Evolutionary conservation across 2,113 vertebrate genomes (phyloP).

Genomic region (Sinocyclocheilus rhinocerous): DNA sequence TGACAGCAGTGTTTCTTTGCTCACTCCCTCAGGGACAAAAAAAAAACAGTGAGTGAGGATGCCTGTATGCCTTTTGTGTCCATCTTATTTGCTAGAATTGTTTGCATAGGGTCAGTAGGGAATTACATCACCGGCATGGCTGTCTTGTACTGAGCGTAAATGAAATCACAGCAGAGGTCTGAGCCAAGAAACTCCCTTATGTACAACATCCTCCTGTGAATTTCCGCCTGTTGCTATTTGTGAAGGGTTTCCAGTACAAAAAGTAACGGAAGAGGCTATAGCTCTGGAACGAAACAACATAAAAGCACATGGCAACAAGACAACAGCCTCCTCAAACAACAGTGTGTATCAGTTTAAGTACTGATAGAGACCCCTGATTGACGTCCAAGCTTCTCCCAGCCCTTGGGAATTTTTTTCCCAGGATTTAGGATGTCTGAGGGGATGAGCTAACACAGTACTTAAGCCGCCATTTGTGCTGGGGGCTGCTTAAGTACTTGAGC

Average conservation of each 20-base stretch:
- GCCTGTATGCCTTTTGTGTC: neutral
- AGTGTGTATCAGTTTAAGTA: neutral
- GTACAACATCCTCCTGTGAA: conserved; percentile 55
- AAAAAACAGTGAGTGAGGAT: neutral
- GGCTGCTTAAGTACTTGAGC: neutral
- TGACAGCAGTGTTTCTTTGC: neutral
- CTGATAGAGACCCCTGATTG: neutral
- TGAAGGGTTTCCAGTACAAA: conserved; percentile 47
- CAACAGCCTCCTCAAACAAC: conserved; percentile 65
- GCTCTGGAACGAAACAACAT: neutral
- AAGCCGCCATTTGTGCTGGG: neutral
- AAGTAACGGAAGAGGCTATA: conserved; percentile 43
- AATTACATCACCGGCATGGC: conserved; percentile 72
- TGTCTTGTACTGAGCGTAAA: conserved; percentile 73
- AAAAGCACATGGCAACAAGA: conserved; percentile 62
- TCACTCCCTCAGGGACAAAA: neutral
- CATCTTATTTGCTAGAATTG: conserved; percentile 51
- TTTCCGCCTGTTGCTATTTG: conserved; percentile 52
- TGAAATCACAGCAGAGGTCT: conserved; percentile 74
- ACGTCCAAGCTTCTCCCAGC: neutral
- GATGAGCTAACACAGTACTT: neutral
- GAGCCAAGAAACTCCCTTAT: conserved; percentile 55
- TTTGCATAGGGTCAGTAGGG: conserved; percentile 66
- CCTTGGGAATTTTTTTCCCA: conserved; percentile 20
- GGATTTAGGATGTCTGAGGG: neutral